Evolutionary conservation across 2,888 invertebrate genomes (phyloP), one percentile per base, ranked within the genome.

Genomic region (Empis stercorea): DNA sequence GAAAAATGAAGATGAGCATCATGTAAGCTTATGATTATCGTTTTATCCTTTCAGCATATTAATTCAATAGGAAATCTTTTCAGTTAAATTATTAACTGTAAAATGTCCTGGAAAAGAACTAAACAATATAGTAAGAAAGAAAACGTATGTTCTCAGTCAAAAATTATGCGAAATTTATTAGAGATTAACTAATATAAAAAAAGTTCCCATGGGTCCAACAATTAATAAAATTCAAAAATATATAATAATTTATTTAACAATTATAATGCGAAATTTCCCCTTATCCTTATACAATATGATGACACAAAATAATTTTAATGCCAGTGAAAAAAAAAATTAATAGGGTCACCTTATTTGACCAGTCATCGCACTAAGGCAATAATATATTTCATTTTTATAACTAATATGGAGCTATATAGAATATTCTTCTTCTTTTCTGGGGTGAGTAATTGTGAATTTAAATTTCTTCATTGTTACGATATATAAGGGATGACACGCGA

Each of bases 151-250:
- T 27, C 23, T 7, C 5, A 27, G 23, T 27, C 23, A 27, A 27
- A 27, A 27, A 27, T 6, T 7, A 4, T 27, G 7, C 7, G 23
- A 27, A 27, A 27, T 7, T 27, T 27, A 27, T 27, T 27, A 27
- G 9, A 27, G 23, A 27, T 27, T 27, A 27, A 7, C 23, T 27
- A 32, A 13, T 13, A 13, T n/a, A n/a, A n/a, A 13, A 34, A 40
- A 44, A 37, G 44, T 48, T 48, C 44, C 48, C 48, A 48, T 48
- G 48, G 44, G 40, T 34, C 36, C 27, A 40, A n/a, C 48, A 48
- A 48, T 48, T 48, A 48, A 48, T 34, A 44, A 47, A 47, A 39
- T 32, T 39, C 47, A 39, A 44, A 43, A 44, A 43, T n/a, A n/a
- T n/a, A n/a, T 39, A 10, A 10, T 37, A 47, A 47, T 47, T 47